Evolutionary conservation across 2,797 vertebrate genomes (phyloP).

Genomic region (Trachurus trachurus): DNA sequence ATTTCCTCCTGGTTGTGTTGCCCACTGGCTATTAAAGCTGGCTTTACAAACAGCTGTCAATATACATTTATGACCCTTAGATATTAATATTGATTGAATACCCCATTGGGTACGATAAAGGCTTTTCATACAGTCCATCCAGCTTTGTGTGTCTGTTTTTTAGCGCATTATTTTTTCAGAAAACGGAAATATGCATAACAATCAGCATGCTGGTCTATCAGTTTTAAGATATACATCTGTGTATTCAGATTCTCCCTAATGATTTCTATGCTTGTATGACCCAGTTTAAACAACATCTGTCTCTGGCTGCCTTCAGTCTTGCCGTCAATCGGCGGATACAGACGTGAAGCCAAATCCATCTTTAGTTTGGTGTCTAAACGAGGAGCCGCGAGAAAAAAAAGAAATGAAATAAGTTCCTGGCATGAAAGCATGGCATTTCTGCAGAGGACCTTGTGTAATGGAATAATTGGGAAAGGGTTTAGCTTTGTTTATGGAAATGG

Average conservation of each 20-base stretch:
- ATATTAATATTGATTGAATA: constrained; percentile 44
- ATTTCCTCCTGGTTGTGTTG: constrained; percentile 36
- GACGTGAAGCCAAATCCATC: constrained; percentile 46
- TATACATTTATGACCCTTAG: constrained; percentile 6
- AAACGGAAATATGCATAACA: constrained; percentile 37
- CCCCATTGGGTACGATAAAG: constrained; percentile 1
- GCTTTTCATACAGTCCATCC: background rate
- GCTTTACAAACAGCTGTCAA: constrained; percentile 17
- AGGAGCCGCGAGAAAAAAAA: constrained; percentile 7
- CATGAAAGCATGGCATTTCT: constrained; percentile 8
- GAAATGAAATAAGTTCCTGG: background rate
- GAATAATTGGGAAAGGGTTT: constrained; percentile 35
- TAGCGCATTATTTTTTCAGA: background rate
- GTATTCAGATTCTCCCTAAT: constrained; percentile 53
- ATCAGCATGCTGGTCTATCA: constrained; percentile 49
- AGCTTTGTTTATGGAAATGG: constrained; percentile 19
- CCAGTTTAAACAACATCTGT: constrained; percentile 76
- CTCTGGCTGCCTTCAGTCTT: constrained; percentile 41
- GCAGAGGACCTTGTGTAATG: constrained; percentile 34
- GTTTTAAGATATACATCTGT: constrained; percentile 56
- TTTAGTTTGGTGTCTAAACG: constrained; percentile 26
- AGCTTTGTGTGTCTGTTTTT: constrained; percentile 12
- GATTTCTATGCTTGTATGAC: constrained; percentile 68
- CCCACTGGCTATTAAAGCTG: constrained; percentile 31
- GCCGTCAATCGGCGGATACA: constrained; percentile 37